Base-by-base conservation (phyloP, 2,113 vertebrate genomes). In the Penelope pileata region DNA sequence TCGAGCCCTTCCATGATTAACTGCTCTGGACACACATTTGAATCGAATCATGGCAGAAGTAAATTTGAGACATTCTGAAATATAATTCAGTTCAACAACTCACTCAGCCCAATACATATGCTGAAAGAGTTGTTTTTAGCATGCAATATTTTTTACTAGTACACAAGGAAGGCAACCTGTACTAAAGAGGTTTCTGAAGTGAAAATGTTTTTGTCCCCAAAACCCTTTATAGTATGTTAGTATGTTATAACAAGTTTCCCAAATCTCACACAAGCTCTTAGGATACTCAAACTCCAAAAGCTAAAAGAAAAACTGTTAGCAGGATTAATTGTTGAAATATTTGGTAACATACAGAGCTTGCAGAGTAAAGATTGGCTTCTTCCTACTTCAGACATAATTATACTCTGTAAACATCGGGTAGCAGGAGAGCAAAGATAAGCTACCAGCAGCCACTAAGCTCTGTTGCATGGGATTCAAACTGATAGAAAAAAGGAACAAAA, bases 1-100 rank as follows among this genome's bases (percentile, higher is more conserved):
- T 85, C 73, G 82, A 88, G 87, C 7, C 56, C 29, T 79, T 83
- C 77, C 30, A 85, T 36, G n/a, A 90, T 87, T 92, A 85, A 91
- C 74, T 80, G 27, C 26, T 77, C 50, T 40, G 56, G 63, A 91
- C 36, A 76, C 24, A 12, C n/a, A 85, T 29, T 74, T 40, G 54
- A 90, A 88, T 51, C 69, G 32, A 0, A 0, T 4, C 50, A 62
- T 4, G 7, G 36, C 23, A 94, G 45, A 96, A 93, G 32, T 29
- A 82, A 82, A 92, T 26, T 23, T 23, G n/a, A 63, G 32, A 60
- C 34, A 74, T 64, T 80, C 54, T 63, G 50, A 63, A 5, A 26
- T 1, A 4, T 34, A 59, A 62, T 76, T 74, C 22, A 48, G 2
- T 36, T 0, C 14, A 67, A 69, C 45, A 80, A 32, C 36, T 62